Conservation (phyloP, 2,113 vertebrate species). For the Triplophysa rosa region DNA sequence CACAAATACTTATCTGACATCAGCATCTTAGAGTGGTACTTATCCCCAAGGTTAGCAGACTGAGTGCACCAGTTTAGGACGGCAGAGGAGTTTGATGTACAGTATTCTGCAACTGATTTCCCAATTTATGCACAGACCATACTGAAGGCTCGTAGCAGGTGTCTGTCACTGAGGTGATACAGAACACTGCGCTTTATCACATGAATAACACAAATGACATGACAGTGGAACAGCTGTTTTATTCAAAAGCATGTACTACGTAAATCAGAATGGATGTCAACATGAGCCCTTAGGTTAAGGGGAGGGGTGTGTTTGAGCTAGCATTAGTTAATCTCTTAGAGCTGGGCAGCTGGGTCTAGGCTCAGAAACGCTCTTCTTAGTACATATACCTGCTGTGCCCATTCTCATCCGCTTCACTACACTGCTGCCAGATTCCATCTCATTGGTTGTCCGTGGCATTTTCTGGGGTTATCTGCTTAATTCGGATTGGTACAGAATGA, state of each 20-base stretch:
- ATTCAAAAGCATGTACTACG: conserved; percentile 9
- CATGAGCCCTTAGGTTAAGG: background rate
- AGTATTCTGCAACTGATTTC: background rate
- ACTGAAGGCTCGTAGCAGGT: conserved; percentile 3
- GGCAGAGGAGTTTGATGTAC: conserved; percentile 18
- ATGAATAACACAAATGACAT: conserved; percentile 8
- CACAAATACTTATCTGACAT: conserved; percentile 32
- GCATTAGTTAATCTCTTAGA: conserved; percentile 42
- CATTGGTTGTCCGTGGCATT: conserved; percentile 17
- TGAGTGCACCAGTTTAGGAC: conserved; percentile 6
- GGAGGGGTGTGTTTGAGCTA: conserved; percentile 19
- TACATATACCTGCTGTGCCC: conserved; percentile 29
- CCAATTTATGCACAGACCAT: background rate
- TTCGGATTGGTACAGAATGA: conserved; percentile 1
- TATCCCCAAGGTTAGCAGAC: conserved; percentile 5
- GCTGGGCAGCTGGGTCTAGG: conserved; percentile 19
- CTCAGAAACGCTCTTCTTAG: conserved; percentile 27
- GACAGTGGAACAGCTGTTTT: conserved; percentile 23
- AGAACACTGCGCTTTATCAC: background rate
- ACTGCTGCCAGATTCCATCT: conserved; percentile 23
- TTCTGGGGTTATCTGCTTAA: background rate
- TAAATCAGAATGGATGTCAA: conserved; percentile 34
- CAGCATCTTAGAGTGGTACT: conserved; percentile 18
- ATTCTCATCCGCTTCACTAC: conserved; percentile 41
- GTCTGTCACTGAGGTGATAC: background rate